Percentiles rank a stretch among this genome's conserved stretches.
Evolutionary conservation across 1,140 invertebrate species (phyloP).

Genomic region (Zaprionus kolodkinae): DNA sequence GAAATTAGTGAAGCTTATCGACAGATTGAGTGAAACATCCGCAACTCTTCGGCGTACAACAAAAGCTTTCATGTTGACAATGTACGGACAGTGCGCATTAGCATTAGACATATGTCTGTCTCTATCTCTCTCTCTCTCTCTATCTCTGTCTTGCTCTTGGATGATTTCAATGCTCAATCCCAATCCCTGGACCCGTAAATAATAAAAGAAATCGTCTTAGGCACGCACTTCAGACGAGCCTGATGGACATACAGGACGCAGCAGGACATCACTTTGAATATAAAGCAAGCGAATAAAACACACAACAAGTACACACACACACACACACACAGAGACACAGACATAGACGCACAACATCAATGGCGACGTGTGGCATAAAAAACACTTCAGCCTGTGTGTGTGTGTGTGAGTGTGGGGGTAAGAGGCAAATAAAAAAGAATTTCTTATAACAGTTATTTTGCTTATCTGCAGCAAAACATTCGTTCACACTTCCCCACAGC

Average conservation of each 20-base stretch:
- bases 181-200: conserved; percentile 59
- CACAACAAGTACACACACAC: conserved; percentile 24
- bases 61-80: conserved; percentile 52
- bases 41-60: conserved; percentile 60
- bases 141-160: not conserved
- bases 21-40: conserved; percentile 56
- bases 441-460: conserved; percentile 81
- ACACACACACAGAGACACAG: conserved; percentile 4
- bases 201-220: conserved; percentile 81
- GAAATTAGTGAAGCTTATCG: conserved; percentile 61
- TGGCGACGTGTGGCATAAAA: conserved; percentile 76
- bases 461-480: conserved; percentile 82
- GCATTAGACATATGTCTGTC: conserved; percentile 74
- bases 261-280: conserved; percentile 79
- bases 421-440: conserved; percentile 76
- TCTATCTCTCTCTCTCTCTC: conserved; percentile 23
- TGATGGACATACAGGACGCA: conserved; percentile 60
- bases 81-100: conserved; percentile 47
- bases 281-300: conserved; percentile 80
- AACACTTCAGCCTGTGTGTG: conserved; percentile 53
- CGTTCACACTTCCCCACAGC: conserved; percentile 70
- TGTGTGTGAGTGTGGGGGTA: not conserved
- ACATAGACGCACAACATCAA: conserved; percentile 24
- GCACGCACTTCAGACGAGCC: conserved; percentile 70
- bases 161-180: conserved; percentile 57